Conservation (phyloP, 2,888 invertebrate species). For the Baccha elongata region DNA sequence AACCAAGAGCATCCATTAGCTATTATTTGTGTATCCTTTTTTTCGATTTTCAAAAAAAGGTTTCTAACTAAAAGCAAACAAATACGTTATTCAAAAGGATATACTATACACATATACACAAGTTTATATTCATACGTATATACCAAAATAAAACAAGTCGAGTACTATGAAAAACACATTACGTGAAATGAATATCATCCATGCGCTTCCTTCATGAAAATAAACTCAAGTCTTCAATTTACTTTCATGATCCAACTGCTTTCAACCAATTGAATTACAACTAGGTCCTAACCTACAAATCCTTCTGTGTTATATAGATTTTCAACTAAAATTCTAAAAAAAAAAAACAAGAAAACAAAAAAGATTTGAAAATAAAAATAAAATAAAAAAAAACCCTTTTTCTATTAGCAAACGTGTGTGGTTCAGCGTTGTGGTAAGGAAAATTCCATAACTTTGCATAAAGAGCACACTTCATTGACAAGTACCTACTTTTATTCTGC, state of each 20-base stretch:
- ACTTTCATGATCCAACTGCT: conserved; percentile 38
- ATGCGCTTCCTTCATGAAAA: background rate
- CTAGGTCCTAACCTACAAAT: conserved; percentile 21
- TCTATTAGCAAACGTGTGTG: conserved; percentile 12
- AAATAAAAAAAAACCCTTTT: background rate
- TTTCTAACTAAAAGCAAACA: conserved; percentile 14
- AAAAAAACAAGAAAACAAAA: background rate
- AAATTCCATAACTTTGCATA: conserved; percentile 56
- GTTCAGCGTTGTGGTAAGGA: conserved; percentile 19
- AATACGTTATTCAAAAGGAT: background rate
- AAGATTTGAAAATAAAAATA: background rate
- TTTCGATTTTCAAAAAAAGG: conserved; percentile 13
- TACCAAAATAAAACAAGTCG: too few relatives aligned
- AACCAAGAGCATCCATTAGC: background rate
- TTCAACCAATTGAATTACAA: conserved; percentile 41
- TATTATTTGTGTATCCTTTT: too few relatives aligned
- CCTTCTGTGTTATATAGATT: conserved; percentile 17
- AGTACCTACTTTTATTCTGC: conserved; percentile 29
- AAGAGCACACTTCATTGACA: conserved; percentile 32
- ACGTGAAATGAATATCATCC: conserved; percentile 23
- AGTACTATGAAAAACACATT: background rate
- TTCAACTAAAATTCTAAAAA: conserved; percentile 8
- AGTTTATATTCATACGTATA: background rate
- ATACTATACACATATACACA: background rate
- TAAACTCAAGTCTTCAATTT: conserved; percentile 26